Evolutionary conservation across 2,113 vertebrate genomes (phyloP).

Genomic region (Enhydra lutris): DNA sequence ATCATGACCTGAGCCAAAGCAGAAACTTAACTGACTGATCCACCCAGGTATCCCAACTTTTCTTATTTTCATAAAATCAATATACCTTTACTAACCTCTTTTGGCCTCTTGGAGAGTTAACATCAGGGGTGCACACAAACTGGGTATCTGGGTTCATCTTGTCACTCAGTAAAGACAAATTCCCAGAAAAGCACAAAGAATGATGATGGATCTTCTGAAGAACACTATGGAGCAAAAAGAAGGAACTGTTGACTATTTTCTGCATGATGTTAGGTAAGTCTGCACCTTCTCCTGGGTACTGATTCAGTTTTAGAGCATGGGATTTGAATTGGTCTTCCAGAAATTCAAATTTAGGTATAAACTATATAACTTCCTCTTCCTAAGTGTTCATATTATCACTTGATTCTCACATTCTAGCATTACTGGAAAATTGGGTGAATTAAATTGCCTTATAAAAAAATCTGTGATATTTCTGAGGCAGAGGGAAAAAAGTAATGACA

Average conservation of each 20-base stretch:
- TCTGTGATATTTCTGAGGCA: neutral
- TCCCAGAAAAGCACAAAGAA: neutral
- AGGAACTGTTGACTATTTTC: neutral
- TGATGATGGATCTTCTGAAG: neutral
- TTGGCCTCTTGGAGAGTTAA: neutral
- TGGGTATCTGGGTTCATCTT: neutral
- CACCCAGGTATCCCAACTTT: too few species aligned
- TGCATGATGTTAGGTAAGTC: neutral
- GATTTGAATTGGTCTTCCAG: neutral
- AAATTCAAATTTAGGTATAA: neutral
- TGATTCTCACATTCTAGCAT: neutral
- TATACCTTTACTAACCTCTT: neutral
- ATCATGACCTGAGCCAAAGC: too few species aligned
- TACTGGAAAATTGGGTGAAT: neutral
- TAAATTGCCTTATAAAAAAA: neutral
- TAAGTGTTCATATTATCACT: neutral
- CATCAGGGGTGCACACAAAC: neutral
- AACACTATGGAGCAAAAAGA: neutral
- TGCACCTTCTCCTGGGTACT: neutral
- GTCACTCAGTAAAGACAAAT: neutral
- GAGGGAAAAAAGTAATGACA: neutral
- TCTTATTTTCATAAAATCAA: neutral
- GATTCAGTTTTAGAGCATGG: neutral
- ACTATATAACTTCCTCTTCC: neutral
- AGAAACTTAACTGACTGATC: too few species aligned